Evolutionary conservation across 2,797 vertebrate species (phyloP), one percentile per base, ranked within the genome.

Genomic region (Urophycis tenuis): DNA sequence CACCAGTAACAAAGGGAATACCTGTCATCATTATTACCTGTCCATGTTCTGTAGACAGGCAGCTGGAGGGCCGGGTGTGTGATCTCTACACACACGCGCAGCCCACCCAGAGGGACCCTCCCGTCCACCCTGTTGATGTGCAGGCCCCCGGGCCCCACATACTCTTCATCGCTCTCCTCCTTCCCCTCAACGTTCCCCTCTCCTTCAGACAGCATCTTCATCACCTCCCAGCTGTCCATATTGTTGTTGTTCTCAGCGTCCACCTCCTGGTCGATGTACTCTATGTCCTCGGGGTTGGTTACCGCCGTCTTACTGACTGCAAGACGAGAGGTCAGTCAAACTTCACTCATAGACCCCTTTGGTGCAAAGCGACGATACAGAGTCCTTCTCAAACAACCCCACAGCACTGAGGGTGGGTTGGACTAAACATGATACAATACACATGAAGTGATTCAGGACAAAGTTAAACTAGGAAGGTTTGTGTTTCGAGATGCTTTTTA

Each of bases 81-180:
- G 80, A 94, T 86, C 81, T 94, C 92, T 80, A 93, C 90, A 11
- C 86, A 88, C 15, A 94, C 93, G 80, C 88, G 89, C 41, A 94
- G 41, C 34, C 78, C 64, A 1, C 85, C 76, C 12, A n/a, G n/a
- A n/a, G 53, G 6, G 8, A n/a, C n/a, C 53, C 12, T 90, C 87
- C 0, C 9, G 82, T 5, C 80, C 83, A 94, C 90, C 36, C 71
- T 89, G 88, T 94, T 94, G 74, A 93, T 90, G 75, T 86, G 86
- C 72, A 92, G 79, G 0, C 88, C 86, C 0, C 85, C 83, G 0
- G 81, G 77, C 33, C 80, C 82, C 1, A 77, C 80, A n/a, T 74
- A 78, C 1, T 85, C 86, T 39, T 79, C 74, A 19, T 84, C 82
- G 2, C 82, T 83, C 75, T 84, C 86, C 5, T 86, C 82, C 0